These are phyloP conservation scores for Cosmia pyralina DNA, from an alignment of 2,888 invertebrate species.

Conservation along the genomic window DNA sequence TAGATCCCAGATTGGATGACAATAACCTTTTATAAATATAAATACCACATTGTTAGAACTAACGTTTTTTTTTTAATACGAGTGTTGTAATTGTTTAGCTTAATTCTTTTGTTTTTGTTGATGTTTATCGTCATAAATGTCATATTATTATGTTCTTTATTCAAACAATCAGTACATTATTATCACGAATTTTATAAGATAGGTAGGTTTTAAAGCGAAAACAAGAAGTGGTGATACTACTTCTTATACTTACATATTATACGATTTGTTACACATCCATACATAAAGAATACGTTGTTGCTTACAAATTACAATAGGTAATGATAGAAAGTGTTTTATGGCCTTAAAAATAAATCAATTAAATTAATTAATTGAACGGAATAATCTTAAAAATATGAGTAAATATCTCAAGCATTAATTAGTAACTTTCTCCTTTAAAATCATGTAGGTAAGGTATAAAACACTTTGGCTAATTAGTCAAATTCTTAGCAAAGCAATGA, in stretches of 20 bases:
- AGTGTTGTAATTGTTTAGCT: constrained; percentile 29
- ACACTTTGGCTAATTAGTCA: not conserved
- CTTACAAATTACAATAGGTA: not conserved
- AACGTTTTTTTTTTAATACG: constrained; percentile 17
- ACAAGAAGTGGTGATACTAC: no score
- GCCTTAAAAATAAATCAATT: constrained; percentile 41
- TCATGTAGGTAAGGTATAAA: not conserved
- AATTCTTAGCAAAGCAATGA: not conserved
- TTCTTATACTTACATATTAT: no score
- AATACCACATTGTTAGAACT: constrained; percentile 27
- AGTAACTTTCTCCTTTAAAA: not conserved
- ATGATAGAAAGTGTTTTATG: constrained; percentile 24
- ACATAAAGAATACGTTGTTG: not conserved
- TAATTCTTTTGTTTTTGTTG: constrained; percentile 42
- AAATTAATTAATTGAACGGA: no score
- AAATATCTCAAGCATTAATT: constrained; percentile 24
- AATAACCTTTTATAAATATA: constrained; percentile 20
- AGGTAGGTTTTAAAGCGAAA: not conserved
- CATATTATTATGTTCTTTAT: not conserved
- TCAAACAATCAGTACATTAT: not conserved
- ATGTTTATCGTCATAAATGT: constrained; percentile 25
- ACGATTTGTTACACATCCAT: no score
- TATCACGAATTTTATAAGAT: not conserved
- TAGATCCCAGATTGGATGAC: constrained; percentile 1
- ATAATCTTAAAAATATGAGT: not conserved